Base-by-base conservation (phyloP, 1,140 invertebrate genomes). In the Theocolax elegans region DNA sequence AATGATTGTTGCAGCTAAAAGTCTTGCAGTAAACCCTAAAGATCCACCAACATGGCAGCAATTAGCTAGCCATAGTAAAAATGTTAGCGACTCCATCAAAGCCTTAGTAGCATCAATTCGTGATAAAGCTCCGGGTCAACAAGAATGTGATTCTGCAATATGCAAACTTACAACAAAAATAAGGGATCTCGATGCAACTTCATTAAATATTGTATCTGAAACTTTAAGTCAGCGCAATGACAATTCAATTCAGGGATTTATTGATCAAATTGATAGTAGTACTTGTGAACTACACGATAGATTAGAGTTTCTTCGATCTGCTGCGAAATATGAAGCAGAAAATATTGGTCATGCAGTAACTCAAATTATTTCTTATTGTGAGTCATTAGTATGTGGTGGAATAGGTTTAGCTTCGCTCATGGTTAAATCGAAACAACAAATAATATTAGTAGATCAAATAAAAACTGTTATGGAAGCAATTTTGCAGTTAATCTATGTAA, bases 81-180 rank as follows among this genome's bases (percentile, higher is more conserved):
- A 91, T 75, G 96, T 99, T 0, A 98, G 96, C 15, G 97, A 99
- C 80, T 95, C 96, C 0, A 98, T 99, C 74, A 99, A 99, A 83
- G 90, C 92, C 13, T 87, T 99, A 2, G 95, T 97, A 0, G 91
- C 94, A 27, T 94, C 95, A 42, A 97, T 98, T 69, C 92, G 96
- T 42, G 96, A 98, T 76, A 96, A 95, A 80, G 96, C 97, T 0
- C 97, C 97, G 0, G 97, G 97, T 0, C 96, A 98, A 80, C 92
- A 92, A 6, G 97, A 99, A 84, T 98, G 97, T 82, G 94, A 96
- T 44, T 87, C 89, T 1, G 94, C 94, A 0, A 90, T 97, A 59
- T 91, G 95, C 19, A 91, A 91, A 19, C 83, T 99, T 7, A 92
- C 89, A 53, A 86, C 88, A 0, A 90, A 92, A 67, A 92, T 96